Percentiles rank a stretch among this genome's conserved stretches.
These are phyloP conservation scores for Pedetes capensis DNA, from an alignment of 2,113 vertebrate species.

Conservation along the genomic window DNA sequence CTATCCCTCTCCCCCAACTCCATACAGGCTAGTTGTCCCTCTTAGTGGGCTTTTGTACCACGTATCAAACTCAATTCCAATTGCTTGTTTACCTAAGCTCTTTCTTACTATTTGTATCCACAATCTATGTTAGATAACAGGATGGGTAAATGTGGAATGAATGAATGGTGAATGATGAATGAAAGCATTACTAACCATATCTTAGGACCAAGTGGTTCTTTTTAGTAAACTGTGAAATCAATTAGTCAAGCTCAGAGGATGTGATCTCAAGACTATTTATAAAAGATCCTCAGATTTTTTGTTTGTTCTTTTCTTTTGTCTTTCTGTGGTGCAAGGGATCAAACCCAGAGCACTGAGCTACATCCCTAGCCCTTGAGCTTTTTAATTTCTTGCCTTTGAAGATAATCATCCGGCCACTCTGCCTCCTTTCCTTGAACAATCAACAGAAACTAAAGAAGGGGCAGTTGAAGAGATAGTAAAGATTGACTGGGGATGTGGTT, in stretches of 20 bases:
- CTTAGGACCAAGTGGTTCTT: background rate
- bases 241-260: background rate
- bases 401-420: background rate
- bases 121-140: background rate
- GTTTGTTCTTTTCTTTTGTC: no score
- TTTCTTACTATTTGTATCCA: background rate
- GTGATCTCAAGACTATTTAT: background rate
- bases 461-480: background rate
- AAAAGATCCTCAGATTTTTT: background rate
- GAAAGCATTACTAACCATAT: background rate
- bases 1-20: background rate
- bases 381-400: background rate
- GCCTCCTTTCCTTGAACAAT: background rate
- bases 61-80: background rate
- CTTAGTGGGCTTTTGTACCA: background rate
- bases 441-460: background rate
- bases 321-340: background rate
- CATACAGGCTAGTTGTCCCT: background rate
- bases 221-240: background rate
- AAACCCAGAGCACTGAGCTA: background rate
- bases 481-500: no score
- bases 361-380: background rate
- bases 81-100: background rate
- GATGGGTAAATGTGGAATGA: background rate
- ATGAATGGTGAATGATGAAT: background rate